Evolutionary conservation across 2,113 vertebrate genomes (phyloP).

Genomic region (Seriola aureovittata): DNA sequence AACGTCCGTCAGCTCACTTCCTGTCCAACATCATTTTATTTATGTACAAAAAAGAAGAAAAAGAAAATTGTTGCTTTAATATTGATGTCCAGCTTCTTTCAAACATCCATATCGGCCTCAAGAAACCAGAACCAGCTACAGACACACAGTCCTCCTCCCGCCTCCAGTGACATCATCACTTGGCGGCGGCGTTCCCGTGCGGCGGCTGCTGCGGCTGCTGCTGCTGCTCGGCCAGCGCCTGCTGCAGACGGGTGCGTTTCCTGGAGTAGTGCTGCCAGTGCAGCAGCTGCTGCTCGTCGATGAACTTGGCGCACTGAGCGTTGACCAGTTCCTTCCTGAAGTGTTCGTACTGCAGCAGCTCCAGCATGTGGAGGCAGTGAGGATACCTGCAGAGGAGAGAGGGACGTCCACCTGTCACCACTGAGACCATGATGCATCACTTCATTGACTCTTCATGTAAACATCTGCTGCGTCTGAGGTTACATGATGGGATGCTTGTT

Average conservation of each 20-base stretch:
- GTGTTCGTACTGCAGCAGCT: constrained; percentile 97
- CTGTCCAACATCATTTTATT: no score
- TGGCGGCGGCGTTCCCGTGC: constrained; percentile 89
- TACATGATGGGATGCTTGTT: no score
- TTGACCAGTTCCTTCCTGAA: constrained; percentile 98
- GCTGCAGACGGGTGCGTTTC: constrained; percentile 95
- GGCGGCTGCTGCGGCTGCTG: constrained; percentile 86
- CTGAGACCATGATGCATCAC: no score
- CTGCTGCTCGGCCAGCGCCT: constrained; percentile 95
- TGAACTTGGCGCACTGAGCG: constrained; percentile 98
- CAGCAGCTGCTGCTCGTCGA: constrained; percentile 98
- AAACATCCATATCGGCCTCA: neutral
- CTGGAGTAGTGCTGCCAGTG: constrained; percentile 99
- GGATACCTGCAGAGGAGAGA: constrained; percentile 88
- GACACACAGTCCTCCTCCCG: neutral
- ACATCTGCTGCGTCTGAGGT: no score
- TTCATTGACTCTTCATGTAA: no score
- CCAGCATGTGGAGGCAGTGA: constrained; percentile 96
- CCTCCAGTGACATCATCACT: constrained; percentile 78
- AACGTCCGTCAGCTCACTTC: no score
- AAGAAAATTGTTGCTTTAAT: neutral
- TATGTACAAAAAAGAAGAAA: no score
- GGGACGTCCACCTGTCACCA: no score
- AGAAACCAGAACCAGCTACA: neutral
- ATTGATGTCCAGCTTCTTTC: neutral